phyloP scores from a whole-genome alignment of 2,888 invertebrate species.

The Caenorhabditis becei region DNA sequence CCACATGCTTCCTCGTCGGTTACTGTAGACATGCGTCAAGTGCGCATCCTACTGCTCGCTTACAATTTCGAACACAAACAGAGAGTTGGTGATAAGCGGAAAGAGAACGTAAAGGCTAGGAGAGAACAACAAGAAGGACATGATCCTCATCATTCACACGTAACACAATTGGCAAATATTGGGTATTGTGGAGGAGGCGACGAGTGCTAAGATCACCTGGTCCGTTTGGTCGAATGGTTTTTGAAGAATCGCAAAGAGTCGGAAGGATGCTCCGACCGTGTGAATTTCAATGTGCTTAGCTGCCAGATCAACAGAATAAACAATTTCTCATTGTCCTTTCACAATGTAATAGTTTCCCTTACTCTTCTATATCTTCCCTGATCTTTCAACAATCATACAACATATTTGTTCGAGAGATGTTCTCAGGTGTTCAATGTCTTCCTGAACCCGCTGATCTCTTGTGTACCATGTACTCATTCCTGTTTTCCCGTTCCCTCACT shows the following conservation, averaged over 20 bases:
- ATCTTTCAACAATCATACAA: not conserved
- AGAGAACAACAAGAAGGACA: slow-evolving; percentile 30
- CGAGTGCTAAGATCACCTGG: slow-evolving; percentile 28
- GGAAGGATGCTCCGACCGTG: not conserved
- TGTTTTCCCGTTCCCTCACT: slow-evolving; percentile 25
- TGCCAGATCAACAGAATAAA: not conserved
- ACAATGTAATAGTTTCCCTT: not conserved
- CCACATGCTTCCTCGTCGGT: slow-evolving; percentile 5
- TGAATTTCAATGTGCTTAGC: not conserved
- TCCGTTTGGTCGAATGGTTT: not conserved
- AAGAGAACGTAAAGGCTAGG: slow-evolving; percentile 6
- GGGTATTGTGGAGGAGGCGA: slow-evolving; percentile 29
- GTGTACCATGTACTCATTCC: slow-evolving; percentile 7
- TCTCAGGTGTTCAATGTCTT: not conserved
- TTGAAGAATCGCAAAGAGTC: not conserved
- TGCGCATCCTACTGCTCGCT: slow-evolving; percentile 46
- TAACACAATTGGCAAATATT: slow-evolving; percentile 34
- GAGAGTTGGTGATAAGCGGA: slow-evolving; percentile 5
- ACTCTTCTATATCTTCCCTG: not conserved
- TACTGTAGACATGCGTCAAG: slow-evolving; percentile 60
- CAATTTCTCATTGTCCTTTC: not conserved
- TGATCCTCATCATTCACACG: slow-evolving; percentile 51
- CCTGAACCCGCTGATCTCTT: slow-evolving; percentile 29
- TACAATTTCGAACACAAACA: slow-evolving; percentile 51
- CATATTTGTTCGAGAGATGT: not conserved